Evolutionary conservation across 2,888 invertebrate species (phyloP).

Genomic region (Bimastos eiseni): DNA sequence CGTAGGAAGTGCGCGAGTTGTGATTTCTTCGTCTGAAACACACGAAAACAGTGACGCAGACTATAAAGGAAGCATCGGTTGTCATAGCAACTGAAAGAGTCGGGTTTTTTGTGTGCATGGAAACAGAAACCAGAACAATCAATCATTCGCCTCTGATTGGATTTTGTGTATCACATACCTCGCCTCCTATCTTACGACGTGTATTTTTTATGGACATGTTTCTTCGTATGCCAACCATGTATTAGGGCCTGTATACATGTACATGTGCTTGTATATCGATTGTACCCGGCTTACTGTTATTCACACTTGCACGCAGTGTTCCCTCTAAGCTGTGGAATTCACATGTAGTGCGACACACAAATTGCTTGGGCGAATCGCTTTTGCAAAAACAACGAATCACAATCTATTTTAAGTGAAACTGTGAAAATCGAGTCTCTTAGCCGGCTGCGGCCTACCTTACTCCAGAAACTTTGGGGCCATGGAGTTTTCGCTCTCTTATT

Average conservation of each 20-base stretch:
- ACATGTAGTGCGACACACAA: no score
- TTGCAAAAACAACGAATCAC: no score
- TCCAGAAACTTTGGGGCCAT: no score
- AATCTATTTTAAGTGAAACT: no score
- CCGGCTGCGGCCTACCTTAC: no score
- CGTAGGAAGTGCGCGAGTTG: neutral
- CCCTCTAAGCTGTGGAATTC: no score
- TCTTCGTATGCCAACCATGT: no score
- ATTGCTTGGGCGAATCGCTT: no score
- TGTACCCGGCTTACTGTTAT: neutral
- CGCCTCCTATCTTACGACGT: neutral
- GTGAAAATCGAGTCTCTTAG: no score
- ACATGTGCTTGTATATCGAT: neutral
- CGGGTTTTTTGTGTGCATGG: neutral
- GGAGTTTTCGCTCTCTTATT: no score
- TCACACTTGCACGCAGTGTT: neutral
- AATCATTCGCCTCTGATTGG: neutral
- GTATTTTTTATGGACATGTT: neutral
- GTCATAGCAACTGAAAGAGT: neutral
- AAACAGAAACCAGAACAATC: neutral
- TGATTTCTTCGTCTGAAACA: neutral
- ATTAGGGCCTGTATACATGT: no score
- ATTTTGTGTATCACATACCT: neutral
- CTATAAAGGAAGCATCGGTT: neutral
- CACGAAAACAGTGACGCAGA: neutral